Evolutionary conservation across 2,888 invertebrate genomes (phyloP), one percentile per base, ranked within the genome.

Genomic region (Altica lythri): DNA sequence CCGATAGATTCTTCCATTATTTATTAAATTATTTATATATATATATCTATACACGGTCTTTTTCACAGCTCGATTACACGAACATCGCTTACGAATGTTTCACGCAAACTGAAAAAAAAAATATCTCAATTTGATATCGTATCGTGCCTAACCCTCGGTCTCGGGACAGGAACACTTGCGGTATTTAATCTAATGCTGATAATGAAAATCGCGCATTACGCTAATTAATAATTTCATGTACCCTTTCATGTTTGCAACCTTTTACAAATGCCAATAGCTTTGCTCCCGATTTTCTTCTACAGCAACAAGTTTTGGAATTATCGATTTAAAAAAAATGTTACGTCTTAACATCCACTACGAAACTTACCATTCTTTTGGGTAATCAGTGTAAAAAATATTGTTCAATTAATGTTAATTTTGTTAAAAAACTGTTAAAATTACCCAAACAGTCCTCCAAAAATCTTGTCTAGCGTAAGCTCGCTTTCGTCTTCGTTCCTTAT

Each of bases 181-280:
- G 53, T 57, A 49, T 53, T 53, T 53, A 49, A 53, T 53, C 53
- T 53, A 40, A 9, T 34, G 32, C 18, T 34, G 57, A 57, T 57
- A 57, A 57, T 34, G 45, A 12, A 44, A 38, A 48, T n/a, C n/a
- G n/a, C 35, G 43, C 54, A 51, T 51, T 51, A 51, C 17, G 18
- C 53, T 57, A 54, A 51, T 57, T 57, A 57, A 54, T 57, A 54
- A 42, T 51, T 48, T 51, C 29, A 35, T 53, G 37, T 49, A 13
- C 32, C 25, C 47, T 38, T 48, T 22, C 45, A 22, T 45, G 45
- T 37, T 51, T 10, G 43, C 45, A 49, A 57, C 48, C 59, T 49
- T 59, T 59, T 47, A 30, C 29, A 58, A 55, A 58, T 58, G 55
- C 44, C 59, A 49, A 48, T 17, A 12, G 51, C 35, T 57, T 27